Base-by-base conservation (phyloP, 1,140 invertebrate genomes). In the Campodea augens region DNA sequence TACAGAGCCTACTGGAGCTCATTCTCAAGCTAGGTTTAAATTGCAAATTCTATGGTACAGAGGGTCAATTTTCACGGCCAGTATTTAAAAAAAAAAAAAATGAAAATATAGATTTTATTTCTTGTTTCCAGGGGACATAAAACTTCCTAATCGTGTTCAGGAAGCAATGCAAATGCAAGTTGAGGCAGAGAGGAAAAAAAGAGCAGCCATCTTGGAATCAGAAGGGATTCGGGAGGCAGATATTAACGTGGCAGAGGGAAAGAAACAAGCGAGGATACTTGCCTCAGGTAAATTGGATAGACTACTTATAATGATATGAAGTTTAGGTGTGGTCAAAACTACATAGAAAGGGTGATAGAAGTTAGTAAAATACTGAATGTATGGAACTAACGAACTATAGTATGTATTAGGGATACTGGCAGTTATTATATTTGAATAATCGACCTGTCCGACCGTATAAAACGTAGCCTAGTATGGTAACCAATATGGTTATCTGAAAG, bases 111-210 rank as follows among this genome's bases (percentile, higher is more conserved):
- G 15, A 41, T 29, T 3, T 13, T 38, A 45, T 7, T 22, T 49
- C 47, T 38, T 4, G 18, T 39, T 51, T 51, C 15, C 51, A 89
- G 83, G 84, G 65, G 88, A 96, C 60, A 92, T 97, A 53, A 85
- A 79, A 61, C 65, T 98, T 51, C 96, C 96, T 5, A 62, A 67
- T 2, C 75, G 89, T 61, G 86, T 99, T 3, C 89, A 96, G 57
- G 92, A 97, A 68, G 95, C 95, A 4, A 98, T 99, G 95, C 95
- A 98, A 66, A 97, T 97, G 90, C 95, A 98, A 70, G 91, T 98
- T 0, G 93, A 98, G 69, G 93, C 93, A 0, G 95, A 98, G 63
- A 65, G 96, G 41, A 81, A 84, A 57, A 99, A 99, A 63, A 70
- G 96, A 57, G 96, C 96, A 1, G 79, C 86, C 13, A 88, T 99